Base-by-base conservation (phyloP, 2,797 vertebrate species). In the Sebastes ruberrimus region DNA sequence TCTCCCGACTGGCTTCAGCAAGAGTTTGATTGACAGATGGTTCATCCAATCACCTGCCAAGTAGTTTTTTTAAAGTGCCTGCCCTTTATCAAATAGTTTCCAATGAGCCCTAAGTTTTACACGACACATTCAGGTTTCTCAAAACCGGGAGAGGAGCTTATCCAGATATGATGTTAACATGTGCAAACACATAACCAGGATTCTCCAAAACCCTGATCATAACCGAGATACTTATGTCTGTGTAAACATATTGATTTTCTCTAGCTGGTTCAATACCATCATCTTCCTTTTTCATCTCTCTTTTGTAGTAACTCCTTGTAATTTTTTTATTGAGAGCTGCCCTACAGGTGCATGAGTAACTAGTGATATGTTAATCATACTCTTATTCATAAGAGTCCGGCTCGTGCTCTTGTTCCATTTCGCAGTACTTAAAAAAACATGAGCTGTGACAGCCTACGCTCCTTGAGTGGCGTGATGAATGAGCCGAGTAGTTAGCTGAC, bases 371-470 rank as follows among this genome's bases (percentile, higher is more conserved):
- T 70, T 87, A 86, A 81, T 84, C 38, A 60, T 20, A 57, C 22
- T 59, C 46, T 59, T 33, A 83, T 84, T 80, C 77, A 60, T 83
- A 71, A 10, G 30, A 83, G 28, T 77, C 78, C 22, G 49, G 27
- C 74, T 74, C n/a, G 6, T 71, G 55, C 62, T 72, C 71, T 65
- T 69, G 66, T 82, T 89, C 76, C 56, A 56, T 90, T 86, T 84
- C 81, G 77, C 80, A 76, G 57, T 68, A 59, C 64, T 84, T 88
- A 80, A 86, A 85, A 85, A 85, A 90, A 85, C 85, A 89, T 52
- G 82, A 81, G 82, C 70, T 62, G 27, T 62, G 86, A 89, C 88
- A 81, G 55, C 81, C 78, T 20, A 42, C 64, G 42, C 52, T 71
- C 16, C 49, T 23, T 71, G 70, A 83, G 71, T 22, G 74, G 53